Base-by-base conservation (phyloP, 2,888 invertebrate genomes). In the Synergus japonicus region DNA sequence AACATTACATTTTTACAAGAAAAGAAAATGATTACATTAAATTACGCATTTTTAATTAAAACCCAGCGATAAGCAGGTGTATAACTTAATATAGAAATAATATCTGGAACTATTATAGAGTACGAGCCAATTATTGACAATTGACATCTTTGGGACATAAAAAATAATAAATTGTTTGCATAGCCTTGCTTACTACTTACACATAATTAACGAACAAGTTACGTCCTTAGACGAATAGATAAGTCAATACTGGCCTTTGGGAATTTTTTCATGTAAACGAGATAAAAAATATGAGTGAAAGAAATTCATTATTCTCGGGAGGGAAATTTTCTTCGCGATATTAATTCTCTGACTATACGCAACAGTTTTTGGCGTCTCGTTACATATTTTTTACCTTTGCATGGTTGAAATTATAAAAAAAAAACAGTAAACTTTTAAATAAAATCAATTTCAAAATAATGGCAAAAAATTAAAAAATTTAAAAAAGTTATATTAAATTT, bases 41-140 rank as follows among this genome's bases (percentile, higher is more conserved):
- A 54, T n/a, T 54, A 8, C 8, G 54, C 15, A n/a, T 0, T 54
- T 54, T 54, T 54, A 7, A 0, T 2, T 12, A 54, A 54, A 15
- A 12, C 54, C 8, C 8, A 4, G 8, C n/a, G 54, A n/a, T 54
- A 54, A 54, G n/a, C 54, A 37, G 5, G 37, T 37, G 5, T 37
- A 54, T 54, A 54, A 54, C n/a, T n/a, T 54, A n/a, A 54, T 54
- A n/a, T 54, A 54, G 8, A 54, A 54, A 54, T 54, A n/a, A 54
- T 8, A 54, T n/a, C n/a, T 54, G n/a, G 0, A n/a, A 2, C 8
- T n/a, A 54, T 54, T n/a, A 10, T 22, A 22, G 12, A 60, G 22
- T 60, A 22, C 4, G 22, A 22, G 18, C 60, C 10, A 60, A 60
- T 60, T 60, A 60, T 60, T 60, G 22, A 60, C 22, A 60, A 60